Conservation (phyloP, 2,797 vertebrate genomes). For the Rhinogobio ventralis region DNA sequence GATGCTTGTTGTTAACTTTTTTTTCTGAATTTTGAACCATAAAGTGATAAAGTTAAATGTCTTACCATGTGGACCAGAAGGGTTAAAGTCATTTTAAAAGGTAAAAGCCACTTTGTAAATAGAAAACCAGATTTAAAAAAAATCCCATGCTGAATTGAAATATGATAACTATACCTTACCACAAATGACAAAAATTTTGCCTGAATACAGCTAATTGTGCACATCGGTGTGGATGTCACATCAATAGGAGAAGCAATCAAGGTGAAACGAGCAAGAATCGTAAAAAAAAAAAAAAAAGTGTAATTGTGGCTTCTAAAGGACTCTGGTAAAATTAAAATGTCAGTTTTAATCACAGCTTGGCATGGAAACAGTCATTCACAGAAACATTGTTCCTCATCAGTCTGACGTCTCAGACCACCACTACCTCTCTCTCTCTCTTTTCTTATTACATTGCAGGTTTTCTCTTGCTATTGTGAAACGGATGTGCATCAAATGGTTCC, state of each 20-base stretch:
- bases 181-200: constrained; percentile 19
- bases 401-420: constrained; percentile 37
- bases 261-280: background rate
- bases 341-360: constrained; percentile 22
- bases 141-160: background rate
- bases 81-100: constrained; percentile 55
- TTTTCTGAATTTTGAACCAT: constrained; percentile 45
- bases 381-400: constrained; percentile 11
- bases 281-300: background rate
- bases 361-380: constrained; percentile 25
- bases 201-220: constrained; percentile 37
- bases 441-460: constrained; percentile 70
- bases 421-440: background rate
- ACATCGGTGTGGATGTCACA: constrained; percentile 29
- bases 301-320: constrained; percentile 29
- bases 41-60: constrained; percentile 45
- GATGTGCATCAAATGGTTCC: constrained; percentile 47
- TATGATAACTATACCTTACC: constrained; percentile 10
- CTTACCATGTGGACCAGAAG: constrained; percentile 17
- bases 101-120: constrained; percentile 59
- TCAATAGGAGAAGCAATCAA: constrained; percentile 33
- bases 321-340: constrained; percentile 29
- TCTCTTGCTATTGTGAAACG: constrained; percentile 69
- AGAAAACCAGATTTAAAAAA: constrained; percentile 43
- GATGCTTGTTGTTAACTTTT: constrained; percentile 16